A percentile compares a stretch with the other conserved stretches of the same genome.
phyloP scores from a whole-genome alignment of 2,888 invertebrate species.

The Tetranychus truncatus region DNA sequence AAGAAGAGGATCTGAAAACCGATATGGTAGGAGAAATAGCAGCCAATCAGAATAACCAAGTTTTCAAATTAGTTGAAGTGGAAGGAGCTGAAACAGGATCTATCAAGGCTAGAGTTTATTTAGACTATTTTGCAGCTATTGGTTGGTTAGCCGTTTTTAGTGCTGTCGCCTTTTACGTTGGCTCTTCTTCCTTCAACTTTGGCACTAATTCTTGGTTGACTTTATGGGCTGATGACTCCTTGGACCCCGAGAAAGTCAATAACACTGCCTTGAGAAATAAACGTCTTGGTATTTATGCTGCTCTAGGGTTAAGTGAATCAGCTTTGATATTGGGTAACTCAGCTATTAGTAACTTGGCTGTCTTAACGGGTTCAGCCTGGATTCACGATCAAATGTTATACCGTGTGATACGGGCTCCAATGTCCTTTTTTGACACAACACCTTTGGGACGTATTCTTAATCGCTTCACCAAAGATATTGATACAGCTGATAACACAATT shows the following conservation, averaged over 20 bases:
- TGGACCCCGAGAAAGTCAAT: constrained; percentile 15
- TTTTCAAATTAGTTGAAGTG: constrained; percentile 17
- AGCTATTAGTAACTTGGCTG: constrained; percentile 29
- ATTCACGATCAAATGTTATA: constrained; percentile 27
- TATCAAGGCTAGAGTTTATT: constrained; percentile 21
- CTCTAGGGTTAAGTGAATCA: constrained; percentile 32
- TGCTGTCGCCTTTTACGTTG: constrained; percentile 31
- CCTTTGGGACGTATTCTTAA: constrained; percentile 27
- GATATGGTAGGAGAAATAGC: neutral
- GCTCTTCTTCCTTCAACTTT: constrained; percentile 16
- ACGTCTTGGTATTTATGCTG: constrained; percentile 37
- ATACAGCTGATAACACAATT: constrained; percentile 28
- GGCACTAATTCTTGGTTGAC: constrained; percentile 27
- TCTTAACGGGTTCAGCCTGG: constrained; percentile 40
- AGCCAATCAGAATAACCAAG: too few species aligned
- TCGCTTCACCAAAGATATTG: constrained; percentile 28
- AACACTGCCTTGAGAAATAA: constrained; percentile 28
- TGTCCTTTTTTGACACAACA: constrained; percentile 27
- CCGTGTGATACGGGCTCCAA: constrained; percentile 35
- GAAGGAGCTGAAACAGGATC: constrained; percentile 20
- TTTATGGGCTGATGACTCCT: constrained; percentile 27
- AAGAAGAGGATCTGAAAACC: neutral
- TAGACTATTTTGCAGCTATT: constrained; percentile 20
- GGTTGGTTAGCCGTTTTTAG: constrained; percentile 36
- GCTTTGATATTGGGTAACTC: neutral